Evolutionary conservation across 1,140 invertebrate genomes (phyloP).

Genomic region (Ditylenchus dipsaci): DNA sequence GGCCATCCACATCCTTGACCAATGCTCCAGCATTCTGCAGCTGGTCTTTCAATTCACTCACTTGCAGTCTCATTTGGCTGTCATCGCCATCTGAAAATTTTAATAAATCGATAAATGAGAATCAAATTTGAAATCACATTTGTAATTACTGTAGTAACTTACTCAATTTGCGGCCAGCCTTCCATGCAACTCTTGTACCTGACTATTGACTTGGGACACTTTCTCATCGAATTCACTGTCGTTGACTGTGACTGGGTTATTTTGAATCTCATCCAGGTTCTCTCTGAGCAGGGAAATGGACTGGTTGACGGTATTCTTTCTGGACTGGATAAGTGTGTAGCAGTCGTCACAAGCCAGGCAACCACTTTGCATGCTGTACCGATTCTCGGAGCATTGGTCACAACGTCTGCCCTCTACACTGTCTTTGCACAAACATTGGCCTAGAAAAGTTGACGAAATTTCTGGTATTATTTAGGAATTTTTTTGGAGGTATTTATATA

Average conservation of each 20-base stretch:
- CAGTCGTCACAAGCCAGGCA: constrained; percentile 56
- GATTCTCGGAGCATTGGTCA: constrained; percentile 71
- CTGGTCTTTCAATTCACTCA: constrained; percentile 38
- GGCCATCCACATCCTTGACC: constrained; percentile 39
- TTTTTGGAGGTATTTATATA: no score
- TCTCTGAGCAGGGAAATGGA: constrained; percentile 39
- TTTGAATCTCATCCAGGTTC: constrained; percentile 54
- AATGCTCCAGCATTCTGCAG: constrained; percentile 32
- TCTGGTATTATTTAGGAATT: no score
- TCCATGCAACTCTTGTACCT: constrained; percentile 42
- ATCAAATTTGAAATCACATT: constrained; percentile 3
- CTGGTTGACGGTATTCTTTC: constrained; percentile 46
- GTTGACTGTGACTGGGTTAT: constrained; percentile 55
- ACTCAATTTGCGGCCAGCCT: constrained; percentile 49
- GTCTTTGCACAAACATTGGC: constrained; percentile 81
- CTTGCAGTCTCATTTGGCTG: constrained; percentile 38
- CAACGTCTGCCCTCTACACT: constrained; percentile 92
- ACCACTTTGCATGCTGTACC: constrained; percentile 40
- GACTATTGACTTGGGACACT: constrained; percentile 38
- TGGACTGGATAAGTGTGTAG: constrained; percentile 52
- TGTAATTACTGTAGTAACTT: constrained; percentile 13
- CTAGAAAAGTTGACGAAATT: no score
- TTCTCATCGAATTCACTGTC: constrained; percentile 50
- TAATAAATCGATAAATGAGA: not conserved
- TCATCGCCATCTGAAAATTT: constrained; percentile 40